Conservation (phyloP, 2,797 vertebrate species). For the Anguilla anguilla region DNA sequence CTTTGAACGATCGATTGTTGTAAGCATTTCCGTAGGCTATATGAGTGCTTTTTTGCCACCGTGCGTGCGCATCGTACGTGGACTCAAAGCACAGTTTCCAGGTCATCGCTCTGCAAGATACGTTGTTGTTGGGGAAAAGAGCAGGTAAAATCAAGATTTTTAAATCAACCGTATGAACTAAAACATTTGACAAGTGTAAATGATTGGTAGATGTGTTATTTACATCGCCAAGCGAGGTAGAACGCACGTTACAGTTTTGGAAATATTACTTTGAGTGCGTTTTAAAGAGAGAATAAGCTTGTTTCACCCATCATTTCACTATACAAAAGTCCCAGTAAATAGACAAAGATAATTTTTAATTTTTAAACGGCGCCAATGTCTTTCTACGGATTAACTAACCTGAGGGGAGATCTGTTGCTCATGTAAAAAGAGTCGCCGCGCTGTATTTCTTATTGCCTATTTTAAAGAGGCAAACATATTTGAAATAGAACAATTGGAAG, state of each 20-base stretch:
- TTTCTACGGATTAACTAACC: not conserved
- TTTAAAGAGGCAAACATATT: not conserved
- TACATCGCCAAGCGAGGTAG: not conserved
- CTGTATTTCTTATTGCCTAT: not conserved
- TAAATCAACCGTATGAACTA: not conserved
- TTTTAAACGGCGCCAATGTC: not conserved
- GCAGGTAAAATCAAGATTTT: not conserved
- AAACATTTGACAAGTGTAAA: not conserved
- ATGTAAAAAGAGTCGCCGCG: not conserved
- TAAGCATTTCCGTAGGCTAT: not conserved
- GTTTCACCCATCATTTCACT: not conserved
- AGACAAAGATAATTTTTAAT: not conserved
- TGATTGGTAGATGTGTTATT: not conserved
- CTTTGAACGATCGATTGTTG: not conserved
- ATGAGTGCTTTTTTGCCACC: not conserved
- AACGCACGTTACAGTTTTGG: not conserved
- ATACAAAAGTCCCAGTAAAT: not conserved
- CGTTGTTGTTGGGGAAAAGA: not conserved
- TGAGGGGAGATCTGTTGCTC: not conserved
- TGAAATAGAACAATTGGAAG: no score
- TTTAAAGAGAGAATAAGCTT: slow-evolving; percentile 2
- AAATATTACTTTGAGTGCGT: not conserved
- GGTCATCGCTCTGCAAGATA: not conserved
- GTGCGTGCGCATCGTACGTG: not conserved
- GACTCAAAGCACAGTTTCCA: not conserved